phyloP scores from a whole-genome alignment of 2,113 vertebrate species.

The Prolemur simus region DNA sequence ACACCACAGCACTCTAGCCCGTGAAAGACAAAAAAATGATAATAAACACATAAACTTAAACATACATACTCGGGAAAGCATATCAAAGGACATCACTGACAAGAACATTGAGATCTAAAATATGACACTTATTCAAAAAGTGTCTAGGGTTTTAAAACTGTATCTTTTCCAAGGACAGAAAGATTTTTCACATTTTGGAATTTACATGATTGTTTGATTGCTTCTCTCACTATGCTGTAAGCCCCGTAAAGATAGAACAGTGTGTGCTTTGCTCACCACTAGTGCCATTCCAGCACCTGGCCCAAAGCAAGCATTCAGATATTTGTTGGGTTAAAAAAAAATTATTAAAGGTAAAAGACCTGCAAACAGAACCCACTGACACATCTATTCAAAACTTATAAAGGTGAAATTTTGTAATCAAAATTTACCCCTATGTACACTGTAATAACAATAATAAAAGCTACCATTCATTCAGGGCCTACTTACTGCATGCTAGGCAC shows the following conservation, averaged over 20 bases:
- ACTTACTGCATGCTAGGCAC: neutral
- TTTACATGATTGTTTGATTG: neutral
- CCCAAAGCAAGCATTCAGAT: slow-evolving; percentile 22
- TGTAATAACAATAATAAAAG: neutral
- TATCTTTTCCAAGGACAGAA: slow-evolving; percentile 4
- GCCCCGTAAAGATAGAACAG: neutral
- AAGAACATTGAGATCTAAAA: slow-evolving; percentile 5
- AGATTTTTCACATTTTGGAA: neutral
- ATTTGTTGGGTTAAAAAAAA: neutral
- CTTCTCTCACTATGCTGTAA: neutral
- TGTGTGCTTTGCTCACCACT: neutral
- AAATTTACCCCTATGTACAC: slow-evolving; percentile 14
- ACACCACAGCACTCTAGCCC: no score
- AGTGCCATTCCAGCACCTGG: neutral
- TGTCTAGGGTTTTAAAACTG: neutral
- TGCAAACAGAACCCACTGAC: neutral
- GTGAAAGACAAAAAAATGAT: neutral
- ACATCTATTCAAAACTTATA: slow-evolving; percentile 4
- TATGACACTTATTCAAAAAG: neutral
- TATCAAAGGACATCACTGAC: neutral
- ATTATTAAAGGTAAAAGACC: neutral
- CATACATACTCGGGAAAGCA: neutral
- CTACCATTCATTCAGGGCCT: neutral
- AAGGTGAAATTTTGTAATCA: slow-evolving; percentile 9
- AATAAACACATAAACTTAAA: neutral